Evolutionary conservation across 1,140 invertebrate genomes (phyloP), one percentile per base, ranked within the genome.

Genomic region (Drosophila tani): DNA sequence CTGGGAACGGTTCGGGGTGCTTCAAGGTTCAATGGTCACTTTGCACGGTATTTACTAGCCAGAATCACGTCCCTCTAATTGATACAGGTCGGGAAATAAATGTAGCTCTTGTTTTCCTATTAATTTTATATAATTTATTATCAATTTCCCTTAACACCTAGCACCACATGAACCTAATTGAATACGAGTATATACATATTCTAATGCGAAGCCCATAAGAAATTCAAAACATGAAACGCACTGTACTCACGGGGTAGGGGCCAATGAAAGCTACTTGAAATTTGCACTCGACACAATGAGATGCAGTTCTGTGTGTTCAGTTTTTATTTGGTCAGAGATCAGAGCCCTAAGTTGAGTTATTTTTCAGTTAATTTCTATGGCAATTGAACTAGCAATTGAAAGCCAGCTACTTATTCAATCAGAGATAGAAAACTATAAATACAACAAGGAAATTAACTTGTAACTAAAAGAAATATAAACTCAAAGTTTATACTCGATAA

Each of bases 11-110:
- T 38, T 9, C 0, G 41, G 15, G 50, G 24, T 15, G 51, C 64
- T 38, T 63, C 81, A 77, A 78, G 82, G 82, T 57, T 85, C 58
- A 81, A 70, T 62, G 70, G 47, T 50, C 77, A 81, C 32, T 77
- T 71, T 51, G 58, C 77, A 76, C 65, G 70, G 41, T 63, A 46
- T 63, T 62, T 56, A 63, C 45, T 19, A 38, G 67, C 3, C 51
- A 51, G 43, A 71, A 73, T 73, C 53, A 60, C 70, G 38, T 59
- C 46, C 24, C 47, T 35, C 69, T 73, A 73, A 73, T 73, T 73
- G 68, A 73, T 59, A 41, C 32, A 19, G 41, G 21, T 14, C 29
- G 53, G 5, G 53, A 46, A 12, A 49, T 60, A 3, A 24, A 15
- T 41, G n/a, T 58, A 27, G 24, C 32, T 56, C 19, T 38, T 9